Evolutionary conservation across 2,797 vertebrate genomes (phyloP).

Genomic region (Eulemur rubriventer): DNA sequence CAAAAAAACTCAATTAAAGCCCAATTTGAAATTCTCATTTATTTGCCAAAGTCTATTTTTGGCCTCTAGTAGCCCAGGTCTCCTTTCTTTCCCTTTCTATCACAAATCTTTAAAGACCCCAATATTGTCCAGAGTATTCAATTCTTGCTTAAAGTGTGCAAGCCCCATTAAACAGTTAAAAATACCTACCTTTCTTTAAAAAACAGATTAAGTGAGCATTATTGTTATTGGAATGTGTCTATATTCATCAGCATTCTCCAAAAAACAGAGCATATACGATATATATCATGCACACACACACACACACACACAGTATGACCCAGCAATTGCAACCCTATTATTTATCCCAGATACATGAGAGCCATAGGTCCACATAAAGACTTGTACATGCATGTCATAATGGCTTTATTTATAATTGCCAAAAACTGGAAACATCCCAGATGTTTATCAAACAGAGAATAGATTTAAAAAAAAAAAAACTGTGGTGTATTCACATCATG

Average conservation of each 20-base stretch:
- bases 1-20: conserved; percentile 29
- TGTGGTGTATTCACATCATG: background rate
- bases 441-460: background rate
- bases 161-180: conserved; percentile 1
- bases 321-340: background rate
- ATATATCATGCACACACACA: background rate
- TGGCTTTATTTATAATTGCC: background rate
- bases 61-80: background rate
- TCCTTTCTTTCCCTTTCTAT: background rate
- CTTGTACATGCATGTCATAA: background rate
- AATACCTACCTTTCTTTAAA: background rate
- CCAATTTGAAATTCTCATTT: background rate
- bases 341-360: conserved; percentile 25
- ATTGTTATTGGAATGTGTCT: background rate
- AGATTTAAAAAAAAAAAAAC: background rate
- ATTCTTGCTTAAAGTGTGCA: background rate
- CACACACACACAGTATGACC: background rate
- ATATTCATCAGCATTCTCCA: background rate
- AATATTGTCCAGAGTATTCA: background rate
- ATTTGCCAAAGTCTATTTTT: conserved; percentile 23
- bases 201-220: background rate
- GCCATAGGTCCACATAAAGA: background rate
- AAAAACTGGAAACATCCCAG: background rate
- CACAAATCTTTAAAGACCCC: background rate
- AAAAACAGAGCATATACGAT: background rate